These are phyloP conservation scores for Pristiophorus japonicus DNA, from an alignment of 2,113 vertebrate species.

Conservation along the genomic window DNA sequence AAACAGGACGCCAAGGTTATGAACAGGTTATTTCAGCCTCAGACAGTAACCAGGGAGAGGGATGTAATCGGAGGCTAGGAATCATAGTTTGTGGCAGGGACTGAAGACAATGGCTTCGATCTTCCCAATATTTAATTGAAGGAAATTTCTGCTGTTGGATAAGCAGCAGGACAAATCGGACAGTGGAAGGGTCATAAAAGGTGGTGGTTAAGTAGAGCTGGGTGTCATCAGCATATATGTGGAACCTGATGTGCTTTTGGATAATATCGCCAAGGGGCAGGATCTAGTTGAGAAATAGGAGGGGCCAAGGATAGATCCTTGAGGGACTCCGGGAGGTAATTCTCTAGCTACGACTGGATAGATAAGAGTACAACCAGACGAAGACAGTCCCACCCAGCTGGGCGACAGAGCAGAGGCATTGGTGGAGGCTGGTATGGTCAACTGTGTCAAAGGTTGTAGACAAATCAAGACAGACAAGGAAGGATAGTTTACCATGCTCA, in stretches of 20 bases:
- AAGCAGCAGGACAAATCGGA: not conserved
- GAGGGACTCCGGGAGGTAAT: not conserved
- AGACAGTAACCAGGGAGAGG: not conserved
- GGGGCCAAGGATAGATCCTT: not conserved
- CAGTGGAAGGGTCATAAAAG: not conserved
- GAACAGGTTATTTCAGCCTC: not conserved
- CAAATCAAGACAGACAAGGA: not conserved
- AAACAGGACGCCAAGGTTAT: not conserved
- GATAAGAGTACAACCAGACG: not conserved
- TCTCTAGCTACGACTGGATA: not conserved
- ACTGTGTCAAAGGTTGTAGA: not conserved
- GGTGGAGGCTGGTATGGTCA: not conserved
- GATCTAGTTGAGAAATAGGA: not conserved
- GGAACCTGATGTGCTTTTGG: not conserved
- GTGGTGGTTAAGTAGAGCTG: not conserved
- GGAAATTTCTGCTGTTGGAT: not conserved
- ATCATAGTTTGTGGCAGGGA: not conserved
- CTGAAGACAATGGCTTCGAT: not conserved
- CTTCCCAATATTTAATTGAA: not conserved
- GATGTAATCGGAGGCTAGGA: not conserved
- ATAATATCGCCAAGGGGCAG: not conserved
- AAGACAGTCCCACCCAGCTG: not conserved
- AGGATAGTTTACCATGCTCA: not conserved
- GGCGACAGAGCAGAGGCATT: not conserved
- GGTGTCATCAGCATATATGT: not conserved